Evolutionary conservation across 2,113 vertebrate genomes (phyloP), one percentile per base, ranked within the genome.

Genomic region (Dromaius novaehollandiae): DNA sequence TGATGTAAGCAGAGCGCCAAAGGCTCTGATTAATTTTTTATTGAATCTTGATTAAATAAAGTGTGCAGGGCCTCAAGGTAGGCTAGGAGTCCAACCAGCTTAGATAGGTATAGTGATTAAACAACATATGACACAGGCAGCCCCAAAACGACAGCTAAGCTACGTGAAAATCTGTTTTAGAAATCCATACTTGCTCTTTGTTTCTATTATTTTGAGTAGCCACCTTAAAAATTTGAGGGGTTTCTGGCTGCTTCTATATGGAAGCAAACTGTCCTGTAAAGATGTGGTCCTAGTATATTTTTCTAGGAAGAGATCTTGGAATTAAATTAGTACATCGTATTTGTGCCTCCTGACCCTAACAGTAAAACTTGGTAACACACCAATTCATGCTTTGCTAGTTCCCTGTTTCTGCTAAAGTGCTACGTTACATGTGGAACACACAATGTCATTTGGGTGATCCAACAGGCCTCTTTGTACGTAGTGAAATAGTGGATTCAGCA

Each of bases 1-100:
- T 42, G 34, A 78, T 86, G 50, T 13, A 78, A 95, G 21, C 53
- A 66, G 71, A 91, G 15, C 26, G 11, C 30, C 55, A 75, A 83
- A 91, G 55, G 34, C 6, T 4, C 21, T 88, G 80, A 88, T 69
- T 80, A 89, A 73, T 82, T 96, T 94, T 88, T 74, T 13, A 69
- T 70, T 53, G 9, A 88, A 36, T 9, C 55, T 77, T 78, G 40
- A 96, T 95, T 81, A 96, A 93, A 83, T 86, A 83, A 73, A 60
- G 22, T 28, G 10, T 70, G 56, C 34, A 74, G 60, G 44, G 80
- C 68, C 79, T 93, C 86, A 32, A 90, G 55, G 76, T 50, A 90
- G 83, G 60, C 18, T 81, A 86, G 66, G 78, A 86, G 90, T 81
- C 36, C 55, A 88, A 64, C 20, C 15, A 68, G 26, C 82, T 90